Base-by-base conservation (phyloP, 1,140 invertebrate genomes). In the Drosophila fuyamai region DNA sequence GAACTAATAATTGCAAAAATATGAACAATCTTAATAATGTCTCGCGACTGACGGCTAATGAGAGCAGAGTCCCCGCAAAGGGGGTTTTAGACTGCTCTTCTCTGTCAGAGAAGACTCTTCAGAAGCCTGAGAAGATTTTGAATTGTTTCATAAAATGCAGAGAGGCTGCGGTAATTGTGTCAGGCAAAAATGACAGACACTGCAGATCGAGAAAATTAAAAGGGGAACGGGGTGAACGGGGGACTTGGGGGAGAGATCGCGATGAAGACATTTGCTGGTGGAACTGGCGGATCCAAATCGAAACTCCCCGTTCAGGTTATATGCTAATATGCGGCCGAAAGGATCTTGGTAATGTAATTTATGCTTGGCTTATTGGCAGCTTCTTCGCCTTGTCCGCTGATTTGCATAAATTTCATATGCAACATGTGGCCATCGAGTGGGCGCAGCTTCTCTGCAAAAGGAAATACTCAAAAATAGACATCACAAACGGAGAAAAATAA, bases 81-180 rank as follows among this genome's bases (percentile, higher is more conserved):
- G 9, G 9, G 27, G 5, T 36, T 23, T 23, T 9, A n/a, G 36
- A 46, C 63, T 48, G 36, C 44, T 27, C 58, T 44, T 18, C 48
- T 51, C 48, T 14, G 50, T 27, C 27, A 12, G 36, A 13, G 58
- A 23, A 29, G 63, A 66, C 46, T 65, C 59, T 70, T 76, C 83
- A 65, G 80, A 77, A 77, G 83, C 83, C 83, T 88, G 83, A 89
- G 83, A 88, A 88, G 77, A 82, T 89, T 88, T 88, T 88, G 84
- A 88, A 88, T 89, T 88, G 83, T 88, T 88, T 88, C 83, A 88
- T 88, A 83, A 88, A 88, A 88, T 84, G 84, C 76, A 83, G 79
- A 86, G 44, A 86, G 86, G 80, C 70, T 79, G 84, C 81, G 63
- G 76, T 89, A 88, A 88, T 88, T 89, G 83, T 88, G 83, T 89